A percentile compares a stretch with the other conserved stretches of the same genome.
Evolutionary conservation across 2,113 vertebrate genomes (phyloP).

Genomic region (Capreolus pygargus): DNA sequence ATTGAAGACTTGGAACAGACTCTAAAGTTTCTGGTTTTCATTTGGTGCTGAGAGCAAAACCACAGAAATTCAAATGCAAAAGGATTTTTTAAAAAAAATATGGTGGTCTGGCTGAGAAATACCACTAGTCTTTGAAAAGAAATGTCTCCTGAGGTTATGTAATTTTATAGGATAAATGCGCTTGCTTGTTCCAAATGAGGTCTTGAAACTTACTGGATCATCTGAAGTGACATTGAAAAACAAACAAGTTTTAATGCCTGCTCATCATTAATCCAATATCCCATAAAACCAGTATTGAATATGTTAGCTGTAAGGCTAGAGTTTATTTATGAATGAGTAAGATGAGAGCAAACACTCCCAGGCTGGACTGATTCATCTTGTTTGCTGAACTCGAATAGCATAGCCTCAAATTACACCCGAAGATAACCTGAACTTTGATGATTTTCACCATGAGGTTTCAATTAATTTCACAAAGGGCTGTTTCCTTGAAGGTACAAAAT

Average conservation of each 20-base stretch:
- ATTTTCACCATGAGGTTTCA: constrained; percentile 34
- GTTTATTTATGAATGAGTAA: constrained; percentile 13
- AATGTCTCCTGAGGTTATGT: background rate
- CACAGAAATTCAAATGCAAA: constrained; percentile 26
- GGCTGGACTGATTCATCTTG: background rate
- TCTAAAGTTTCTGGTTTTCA: constrained; percentile 43
- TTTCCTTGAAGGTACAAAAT: background rate
- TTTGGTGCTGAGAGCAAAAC: constrained; percentile 35
- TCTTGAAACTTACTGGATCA: constrained; percentile 10
- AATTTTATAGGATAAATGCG: constrained; percentile 9
- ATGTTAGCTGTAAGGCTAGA: background rate
- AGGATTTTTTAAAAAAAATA: background rate
- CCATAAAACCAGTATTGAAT: background rate
- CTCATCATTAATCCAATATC: constrained; percentile 32
- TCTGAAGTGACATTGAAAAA: constrained; percentile 44
- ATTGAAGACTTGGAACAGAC: background rate
- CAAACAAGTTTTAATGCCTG: constrained; percentile 26
- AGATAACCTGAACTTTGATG: constrained; percentile 1
- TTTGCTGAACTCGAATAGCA: constrained; percentile 17
- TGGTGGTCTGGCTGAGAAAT: background rate
- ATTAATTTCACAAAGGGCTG: constrained; percentile 8
- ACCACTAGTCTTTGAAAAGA: background rate
- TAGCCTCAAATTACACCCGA: background rate
- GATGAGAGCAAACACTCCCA: background rate
- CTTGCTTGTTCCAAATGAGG: constrained; percentile 9